Evolutionary conservation across 1,140 invertebrate species (phyloP).

Genomic region (Cyclargus thomasi): DNA sequence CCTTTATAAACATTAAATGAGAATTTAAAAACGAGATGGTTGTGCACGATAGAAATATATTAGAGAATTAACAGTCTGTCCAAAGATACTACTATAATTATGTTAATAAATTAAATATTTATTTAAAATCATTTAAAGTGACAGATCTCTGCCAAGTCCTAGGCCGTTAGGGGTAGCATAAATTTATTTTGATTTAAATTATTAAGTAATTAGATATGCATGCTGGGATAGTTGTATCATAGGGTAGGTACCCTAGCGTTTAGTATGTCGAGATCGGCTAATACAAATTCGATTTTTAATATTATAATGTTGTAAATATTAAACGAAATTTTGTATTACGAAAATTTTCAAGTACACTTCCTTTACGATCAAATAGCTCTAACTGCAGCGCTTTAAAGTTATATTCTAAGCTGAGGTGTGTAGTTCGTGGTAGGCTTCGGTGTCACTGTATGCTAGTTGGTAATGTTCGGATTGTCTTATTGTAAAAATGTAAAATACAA

Average conservation of each 20-base stretch:
- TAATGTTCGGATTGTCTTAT: slow-evolving; percentile 62
- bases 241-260: slow-evolving; percentile 48
- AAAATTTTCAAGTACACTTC: slow-evolving; percentile 66
- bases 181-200: slow-evolving; percentile 38
- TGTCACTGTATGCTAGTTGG: slow-evolving; percentile 67
- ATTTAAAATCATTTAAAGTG: slow-evolving; percentile 18
- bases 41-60: slow-evolving; percentile 65
- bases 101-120: slow-evolving; percentile 17
- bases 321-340: slow-evolving; percentile 71
- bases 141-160: slow-evolving; percentile 12
- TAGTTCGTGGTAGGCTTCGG: slow-evolving; percentile 72
- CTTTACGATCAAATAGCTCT: slow-evolving; percentile 67
- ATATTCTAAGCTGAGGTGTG: slow-evolving; percentile 69
- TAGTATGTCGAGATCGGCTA: slow-evolving; percentile 44
- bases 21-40: slow-evolving; percentile 58
- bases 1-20: slow-evolving; percentile 9
- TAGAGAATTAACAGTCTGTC: slow-evolving; percentile 58
- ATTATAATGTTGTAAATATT: slow-evolving; percentile 68
- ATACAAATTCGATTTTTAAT: slow-evolving; percentile 52
- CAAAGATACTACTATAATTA: slow-evolving; percentile 39
- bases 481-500: slow-evolving; percentile 74
- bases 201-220: slow-evolving; percentile 53
- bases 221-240: slow-evolving; percentile 52
- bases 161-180: slow-evolving; percentile 14
- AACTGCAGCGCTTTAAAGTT: slow-evolving; percentile 64